Conservation (phyloP, 2,888 invertebrate genomes). For the Lamellibrachia satsuma region DNA sequence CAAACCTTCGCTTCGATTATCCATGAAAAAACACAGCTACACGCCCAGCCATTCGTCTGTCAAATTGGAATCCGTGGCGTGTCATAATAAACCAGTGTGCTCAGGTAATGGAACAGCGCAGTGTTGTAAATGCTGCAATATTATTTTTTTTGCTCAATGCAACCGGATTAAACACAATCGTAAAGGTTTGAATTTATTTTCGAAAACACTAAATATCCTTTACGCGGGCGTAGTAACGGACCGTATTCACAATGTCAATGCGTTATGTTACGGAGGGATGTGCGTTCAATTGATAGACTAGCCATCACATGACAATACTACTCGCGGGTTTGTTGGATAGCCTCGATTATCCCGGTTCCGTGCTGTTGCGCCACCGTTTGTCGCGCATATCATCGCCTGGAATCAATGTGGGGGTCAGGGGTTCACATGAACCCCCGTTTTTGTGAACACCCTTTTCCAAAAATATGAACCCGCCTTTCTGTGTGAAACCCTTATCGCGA, state of each 20-base stretch:
- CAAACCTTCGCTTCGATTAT: neutral
- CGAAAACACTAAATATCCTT: neutral
- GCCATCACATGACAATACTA: neutral
- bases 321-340: no score
- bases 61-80: conserved; percentile 6
- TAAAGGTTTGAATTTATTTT: neutral
- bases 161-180: neutral
- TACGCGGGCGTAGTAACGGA: neutral
- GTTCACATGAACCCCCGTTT: no score
- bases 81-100: neutral
- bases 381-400: no score
- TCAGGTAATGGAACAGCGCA: neutral
- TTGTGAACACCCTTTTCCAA: no score
- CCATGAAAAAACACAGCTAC: neutral
- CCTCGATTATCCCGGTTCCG: no score
- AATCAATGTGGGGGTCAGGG: no score
- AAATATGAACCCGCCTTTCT: no score
- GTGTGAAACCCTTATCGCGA: no score
- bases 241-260: neutral
- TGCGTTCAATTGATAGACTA: neutral
- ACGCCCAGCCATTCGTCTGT: conserved; percentile 5
- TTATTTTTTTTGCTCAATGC: neutral
- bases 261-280: neutral
- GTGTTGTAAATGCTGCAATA: neutral
- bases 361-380: no score